Evolutionary conservation across 2,888 invertebrate species (phyloP).

Genomic region (Tinea pellionella): DNA sequence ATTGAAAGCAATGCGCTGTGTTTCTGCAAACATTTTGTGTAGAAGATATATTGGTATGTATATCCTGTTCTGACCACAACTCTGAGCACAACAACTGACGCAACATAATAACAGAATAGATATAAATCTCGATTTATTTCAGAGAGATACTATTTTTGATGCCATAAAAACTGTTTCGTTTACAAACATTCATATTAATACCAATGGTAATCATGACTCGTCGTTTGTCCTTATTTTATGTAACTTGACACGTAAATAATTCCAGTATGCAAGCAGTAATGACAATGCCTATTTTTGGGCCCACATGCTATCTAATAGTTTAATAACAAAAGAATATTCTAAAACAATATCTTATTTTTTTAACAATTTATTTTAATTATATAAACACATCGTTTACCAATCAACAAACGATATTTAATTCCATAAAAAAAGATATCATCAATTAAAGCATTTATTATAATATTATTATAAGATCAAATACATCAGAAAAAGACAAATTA

Average conservation of each 20-base stretch:
- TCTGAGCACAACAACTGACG: neutral
- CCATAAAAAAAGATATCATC: no score
- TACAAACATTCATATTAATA: neutral
- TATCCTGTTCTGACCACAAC: neutral
- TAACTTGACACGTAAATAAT: neutral
- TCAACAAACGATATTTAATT: no score
- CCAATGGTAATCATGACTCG: neutral
- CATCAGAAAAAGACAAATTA: no score
- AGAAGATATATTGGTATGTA: neutral
- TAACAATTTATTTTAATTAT: no score
- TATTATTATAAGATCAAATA: no score
- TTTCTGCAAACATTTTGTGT: neutral
- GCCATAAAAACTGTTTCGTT: neutral
- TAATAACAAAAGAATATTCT: no score
- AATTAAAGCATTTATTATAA: no score
- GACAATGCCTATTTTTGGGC: no score
- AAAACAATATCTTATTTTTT: no score
- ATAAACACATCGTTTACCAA: no score
- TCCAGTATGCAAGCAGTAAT: no score
- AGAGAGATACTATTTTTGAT: slow-evolving; percentile 10
- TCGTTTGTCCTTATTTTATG: neutral
- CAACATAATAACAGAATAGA: neutral
- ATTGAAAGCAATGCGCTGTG: neutral
- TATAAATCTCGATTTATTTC: slow-evolving; percentile 13
- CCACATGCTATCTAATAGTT: no score